Percentiles rank a stretch among this genome's conserved stretches.
Conservation (phyloP, 2,113 vertebrate genomes). For the Notothenia coriiceps region DNA sequence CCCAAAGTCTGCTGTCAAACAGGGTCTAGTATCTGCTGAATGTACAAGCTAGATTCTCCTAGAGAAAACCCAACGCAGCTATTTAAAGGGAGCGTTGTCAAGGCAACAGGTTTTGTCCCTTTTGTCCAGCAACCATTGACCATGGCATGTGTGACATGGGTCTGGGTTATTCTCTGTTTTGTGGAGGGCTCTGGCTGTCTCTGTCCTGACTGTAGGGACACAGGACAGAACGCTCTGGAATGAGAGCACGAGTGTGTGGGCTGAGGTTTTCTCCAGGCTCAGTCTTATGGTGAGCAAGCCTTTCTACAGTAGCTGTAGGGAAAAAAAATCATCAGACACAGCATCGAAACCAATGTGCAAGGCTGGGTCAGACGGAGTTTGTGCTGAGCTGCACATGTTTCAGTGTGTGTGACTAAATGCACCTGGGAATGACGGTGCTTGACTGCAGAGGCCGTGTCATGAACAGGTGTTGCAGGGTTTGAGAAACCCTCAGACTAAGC, state of each 20-base stretch:
- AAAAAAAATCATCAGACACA: conserved; percentile 36
- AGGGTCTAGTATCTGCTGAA: conserved; percentile 31
- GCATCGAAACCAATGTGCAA: conserved; percentile 46
- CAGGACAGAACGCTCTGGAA: conserved; percentile 58
- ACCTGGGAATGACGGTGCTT: conserved; percentile 45
- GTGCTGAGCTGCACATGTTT: conserved; percentile 51
- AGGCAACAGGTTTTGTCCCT: conserved; percentile 74
- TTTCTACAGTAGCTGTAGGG: conserved; percentile 32
- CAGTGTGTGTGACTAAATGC: conserved; percentile 21
- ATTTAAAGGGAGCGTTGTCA: conserved; percentile 63
- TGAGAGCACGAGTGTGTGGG: conserved; percentile 45
- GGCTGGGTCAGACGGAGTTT: conserved; percentile 25
- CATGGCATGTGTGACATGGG: conserved; percentile 57
- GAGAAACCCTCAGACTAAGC: conserved; percentile 1
- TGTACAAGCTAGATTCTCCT: conserved; percentile 50
- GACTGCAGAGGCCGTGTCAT: conserved; percentile 44
- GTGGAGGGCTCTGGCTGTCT: conserved; percentile 55
- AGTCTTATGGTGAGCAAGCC: conserved; percentile 35
- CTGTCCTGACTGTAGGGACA: conserved; percentile 34
- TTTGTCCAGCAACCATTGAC: conserved; percentile 68
- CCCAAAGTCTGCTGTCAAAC: conserved; percentile 1
- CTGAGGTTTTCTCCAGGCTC: conserved; percentile 47
- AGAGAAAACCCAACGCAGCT: conserved; percentile 38
- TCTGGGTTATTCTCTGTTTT: conserved; percentile 56
- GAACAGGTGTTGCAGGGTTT: conserved; percentile 62